Evolutionary conservation across 1,140 invertebrate genomes (phyloP), one percentile per base, ranked within the genome.

Genomic region (Lutraria rhynchaena): DNA sequence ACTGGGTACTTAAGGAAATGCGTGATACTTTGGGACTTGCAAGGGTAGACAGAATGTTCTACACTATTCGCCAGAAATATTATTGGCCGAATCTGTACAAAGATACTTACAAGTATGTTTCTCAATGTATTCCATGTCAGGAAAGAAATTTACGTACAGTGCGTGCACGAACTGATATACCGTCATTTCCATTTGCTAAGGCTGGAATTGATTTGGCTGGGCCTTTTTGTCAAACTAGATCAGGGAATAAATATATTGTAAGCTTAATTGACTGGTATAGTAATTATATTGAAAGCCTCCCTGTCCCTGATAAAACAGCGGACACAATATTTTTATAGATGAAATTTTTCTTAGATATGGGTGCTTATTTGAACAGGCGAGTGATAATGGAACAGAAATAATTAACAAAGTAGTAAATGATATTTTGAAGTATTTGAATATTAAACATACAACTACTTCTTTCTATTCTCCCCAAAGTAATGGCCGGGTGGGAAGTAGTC

Each of bases 371-470:
- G 29, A 82, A 69, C 74, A 82, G 3, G 11, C 77, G 0, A 82
- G 80, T n/a, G 83, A 86, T n/a, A 86, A 84, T 31, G 76, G 83
- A 0, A 75, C 55, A 1, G 76, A 84, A 67, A 83, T 82, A 69
- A 58, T 49, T 0, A 86, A 83, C 31, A 70, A 31, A 49, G 44
- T 63, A 7, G 41, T 80, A 11, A 76, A 44, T 53, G 70, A 70
- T 44, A 73, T 33, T 19, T 24, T 82, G 35, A 29, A 63, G 37
- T 41, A 0, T 46, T 57, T 81, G 35, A 81, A 65, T 22, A 81
- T 82, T 24, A 1, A 76, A 35, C 83, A 84, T 76, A 58, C 84
- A 0, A 80, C 55, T 0, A 76, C 81, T 31, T 58, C 60, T 1
- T 41, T 55, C 46, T 74, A 82, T 44, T 51, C 60, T 17, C 61